Evolutionary conservation across 2,888 invertebrate species (phyloP), one percentile per base, ranked within the genome.

Genomic region (Muscina levida): DNA sequence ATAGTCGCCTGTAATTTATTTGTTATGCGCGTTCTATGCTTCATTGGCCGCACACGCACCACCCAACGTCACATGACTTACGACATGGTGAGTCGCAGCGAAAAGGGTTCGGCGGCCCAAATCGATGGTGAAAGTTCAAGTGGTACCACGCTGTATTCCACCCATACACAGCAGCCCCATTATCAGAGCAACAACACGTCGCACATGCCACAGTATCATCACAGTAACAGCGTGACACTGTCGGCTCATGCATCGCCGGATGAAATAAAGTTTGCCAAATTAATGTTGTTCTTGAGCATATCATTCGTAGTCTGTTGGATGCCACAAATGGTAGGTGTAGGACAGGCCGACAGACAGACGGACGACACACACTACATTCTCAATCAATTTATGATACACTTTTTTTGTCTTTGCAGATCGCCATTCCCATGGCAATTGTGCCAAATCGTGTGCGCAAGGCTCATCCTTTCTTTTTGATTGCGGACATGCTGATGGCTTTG

Each of bases 281-380:
- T 97, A 53, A 97, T 97, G 97, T 95, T 95, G 1, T 93, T 94
- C 67, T 92, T 97, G 51, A 96, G 96, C 83, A 93, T 96, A 82
- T 93, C 95, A 31, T 97, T 96, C 89, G 94, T 96, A 86, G 91
- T 95, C 53, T 97, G 96, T 90, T 97, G 97, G 97, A 92, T 96
- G 91, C 97, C 97, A 24, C 96, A 96, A 90, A 94, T 97, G 95
- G 97, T 97, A 87, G 92, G 92, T 83, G 26, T 3, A 11, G 17
- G 6, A 51, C 26, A 37, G 24, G 19, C 48, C 53, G 57, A 77
- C n/a, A 53, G 37, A 26, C 48, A 22, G 1, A 53, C 5, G 59
- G 11, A 26, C n/a, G n/a, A n/a, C n/a, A n/a, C n/a, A n/a, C n/a
- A n/a, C n/a, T n/a, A n/a, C 3, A 15, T 13, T 37, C 4, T 57